phyloP scores from a whole-genome alignment of 2,888 invertebrate genomes.

The Temnothorax rugatulus region DNA sequence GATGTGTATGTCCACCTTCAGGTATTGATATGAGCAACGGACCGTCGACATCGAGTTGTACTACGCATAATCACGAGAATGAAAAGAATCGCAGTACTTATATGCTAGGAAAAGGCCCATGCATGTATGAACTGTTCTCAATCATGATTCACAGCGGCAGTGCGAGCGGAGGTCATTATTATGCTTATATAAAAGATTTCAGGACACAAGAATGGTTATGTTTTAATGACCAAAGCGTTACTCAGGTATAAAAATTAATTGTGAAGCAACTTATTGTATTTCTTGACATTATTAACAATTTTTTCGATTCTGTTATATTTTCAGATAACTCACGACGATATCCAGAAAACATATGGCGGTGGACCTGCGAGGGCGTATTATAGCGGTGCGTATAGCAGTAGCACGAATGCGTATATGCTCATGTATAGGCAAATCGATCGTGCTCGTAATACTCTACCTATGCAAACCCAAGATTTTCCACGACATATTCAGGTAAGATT shows the following conservation, averaged over 20 bases:
- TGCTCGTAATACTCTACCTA: constrained; percentile 89
- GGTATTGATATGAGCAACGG: constrained; percentile 89
- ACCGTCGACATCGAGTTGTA: constrained; percentile 84
- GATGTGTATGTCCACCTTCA: constrained; percentile 63
- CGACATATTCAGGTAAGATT: constrained; percentile 89
- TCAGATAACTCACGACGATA: constrained; percentile 93
- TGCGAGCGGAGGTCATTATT: constrained; percentile 96
- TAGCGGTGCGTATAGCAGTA: constrained; percentile 92
- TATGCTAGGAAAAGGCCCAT: constrained; percentile 88
- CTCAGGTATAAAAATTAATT: constrained; percentile 87
- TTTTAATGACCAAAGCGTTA: constrained; percentile 95
- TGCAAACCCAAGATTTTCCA: constrained; percentile 91
- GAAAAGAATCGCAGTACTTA: constrained; percentile 86
- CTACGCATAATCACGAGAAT: constrained; percentile 86
- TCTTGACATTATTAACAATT: background rate
- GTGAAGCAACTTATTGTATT: background rate
- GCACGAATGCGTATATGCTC: constrained; percentile 96
- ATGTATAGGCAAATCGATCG: constrained; percentile 94
- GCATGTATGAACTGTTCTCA: constrained; percentile 94
- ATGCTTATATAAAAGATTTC: constrained; percentile 95
- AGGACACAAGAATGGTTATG: constrained; percentile 93
- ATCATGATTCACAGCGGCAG: constrained; percentile 97
- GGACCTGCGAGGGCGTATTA: constrained; percentile 90
- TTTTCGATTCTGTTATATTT: constrained; percentile 38
- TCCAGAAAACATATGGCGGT: constrained; percentile 94